A percentile compares a stretch with the other conserved stretches of the same genome.
phyloP scores from a whole-genome alignment of 2,797 vertebrate species.

The Gadopsis marmoratus region DNA sequence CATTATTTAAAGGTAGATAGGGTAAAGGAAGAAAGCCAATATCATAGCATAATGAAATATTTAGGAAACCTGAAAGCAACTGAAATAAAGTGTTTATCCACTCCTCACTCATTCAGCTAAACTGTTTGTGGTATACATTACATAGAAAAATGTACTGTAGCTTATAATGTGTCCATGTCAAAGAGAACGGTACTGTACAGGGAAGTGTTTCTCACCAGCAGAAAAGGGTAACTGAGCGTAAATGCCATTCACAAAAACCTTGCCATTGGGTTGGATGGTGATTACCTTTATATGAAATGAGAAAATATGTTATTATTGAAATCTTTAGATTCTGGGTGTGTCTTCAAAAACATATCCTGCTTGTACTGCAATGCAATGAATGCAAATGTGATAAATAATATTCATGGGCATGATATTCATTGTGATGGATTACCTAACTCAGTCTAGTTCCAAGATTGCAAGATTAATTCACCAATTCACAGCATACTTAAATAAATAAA shows the following conservation, averaged over 20 bases:
- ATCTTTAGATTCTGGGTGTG: background rate
- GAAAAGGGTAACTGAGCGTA: conserved; percentile 88
- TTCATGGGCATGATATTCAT: background rate
- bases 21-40: background rate
- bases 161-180: background rate
- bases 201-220: conserved; percentile 79
- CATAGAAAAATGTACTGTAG: background rate
- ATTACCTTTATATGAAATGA: conserved; percentile 79
- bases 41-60: background rate
- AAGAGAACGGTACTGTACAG: background rate
- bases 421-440: background rate
- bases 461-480: background rate
- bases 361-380: background rate
- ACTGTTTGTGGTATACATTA: background rate
- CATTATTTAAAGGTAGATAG: background rate
- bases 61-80: background rate
- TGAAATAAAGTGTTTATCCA: background rate
- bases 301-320: conserved; percentile 11
- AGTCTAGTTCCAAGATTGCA: background rate
- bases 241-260: conserved; percentile 88
- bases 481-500: background rate
- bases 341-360: background rate
- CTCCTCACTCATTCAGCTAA: background rate
- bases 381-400: background rate
- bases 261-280: conserved; percentile 85